These are phyloP conservation scores for Girardinus metallicus DNA, from an alignment of 2,797 vertebrate genomes.

Conservation along the genomic window DNA sequence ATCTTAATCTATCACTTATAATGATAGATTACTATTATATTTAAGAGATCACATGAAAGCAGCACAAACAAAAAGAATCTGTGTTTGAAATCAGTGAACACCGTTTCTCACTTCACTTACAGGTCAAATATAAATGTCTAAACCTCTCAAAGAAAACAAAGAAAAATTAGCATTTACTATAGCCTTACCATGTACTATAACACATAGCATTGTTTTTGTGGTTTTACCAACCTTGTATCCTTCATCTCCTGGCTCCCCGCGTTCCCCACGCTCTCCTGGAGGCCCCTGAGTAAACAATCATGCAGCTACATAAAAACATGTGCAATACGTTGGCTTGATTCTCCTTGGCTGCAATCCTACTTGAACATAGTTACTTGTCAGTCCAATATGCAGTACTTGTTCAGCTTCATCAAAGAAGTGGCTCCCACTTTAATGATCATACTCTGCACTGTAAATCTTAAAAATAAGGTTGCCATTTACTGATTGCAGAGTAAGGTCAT, in stretches of 20 bases:
- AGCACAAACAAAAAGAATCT: background rate
- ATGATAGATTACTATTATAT: background rate
- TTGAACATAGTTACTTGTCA: slow-evolving; percentile 14
- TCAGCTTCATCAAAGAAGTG: slow-evolving; percentile 28
- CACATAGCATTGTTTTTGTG: slow-evolving; percentile 9
- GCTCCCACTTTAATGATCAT: slow-evolving; percentile 26
- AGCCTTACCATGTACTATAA: background rate
- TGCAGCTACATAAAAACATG: slow-evolving; percentile 48
- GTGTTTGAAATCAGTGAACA: background rate
- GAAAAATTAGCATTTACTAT: background rate
- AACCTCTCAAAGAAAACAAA: background rate
- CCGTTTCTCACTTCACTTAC: background rate
- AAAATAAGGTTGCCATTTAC: slow-evolving; percentile 22
- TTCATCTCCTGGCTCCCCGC: slow-evolving; percentile 89
- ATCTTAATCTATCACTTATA: background rate
- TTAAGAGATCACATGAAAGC: background rate
- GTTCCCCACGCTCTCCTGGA: slow-evolving; percentile 88
- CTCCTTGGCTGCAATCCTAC: slow-evolving; percentile 9
- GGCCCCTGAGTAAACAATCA: slow-evolving; percentile 84
- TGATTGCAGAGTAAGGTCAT: background rate
- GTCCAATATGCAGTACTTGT: background rate
- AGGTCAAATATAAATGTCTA: background rate
- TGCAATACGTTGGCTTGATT: slow-evolving; percentile 19
- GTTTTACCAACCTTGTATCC: slow-evolving; percentile 89
- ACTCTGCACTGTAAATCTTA: slow-evolving; percentile 16